These are phyloP conservation scores for Onychomys arenicola DNA, from an alignment of 2,797 vertebrate species.

Conservation along the genomic window DNA sequence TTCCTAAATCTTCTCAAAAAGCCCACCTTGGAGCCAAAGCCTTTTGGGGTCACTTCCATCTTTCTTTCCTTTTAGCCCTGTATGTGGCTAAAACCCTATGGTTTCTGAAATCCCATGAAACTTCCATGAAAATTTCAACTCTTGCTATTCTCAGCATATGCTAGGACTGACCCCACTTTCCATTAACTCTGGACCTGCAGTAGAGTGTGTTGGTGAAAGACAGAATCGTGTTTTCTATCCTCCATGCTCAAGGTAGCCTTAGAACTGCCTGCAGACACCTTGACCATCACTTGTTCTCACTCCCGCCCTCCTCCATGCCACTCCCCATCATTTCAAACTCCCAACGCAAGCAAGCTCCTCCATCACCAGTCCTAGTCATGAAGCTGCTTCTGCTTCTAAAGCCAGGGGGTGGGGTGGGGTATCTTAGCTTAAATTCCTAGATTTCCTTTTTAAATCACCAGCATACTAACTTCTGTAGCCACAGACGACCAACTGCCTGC, in stretches of 20 bases:
- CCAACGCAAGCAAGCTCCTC: neutral
- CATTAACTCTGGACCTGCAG: neutral
- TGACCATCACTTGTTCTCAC: neutral
- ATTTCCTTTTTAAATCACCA: neutral
- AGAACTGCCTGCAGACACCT: no score
- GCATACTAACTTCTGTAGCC: neutral
- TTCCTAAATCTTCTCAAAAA: neutral
- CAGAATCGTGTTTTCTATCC: neutral
- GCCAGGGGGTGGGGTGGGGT: no score
- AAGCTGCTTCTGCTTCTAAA: neutral
- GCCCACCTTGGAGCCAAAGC: no score
- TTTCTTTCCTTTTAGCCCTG: neutral
- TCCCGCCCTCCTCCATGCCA: no score
- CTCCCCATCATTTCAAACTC: neutral
- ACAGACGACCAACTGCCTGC: neutral
- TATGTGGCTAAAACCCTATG: neutral
- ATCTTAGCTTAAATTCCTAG: neutral
- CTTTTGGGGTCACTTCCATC: neutral
- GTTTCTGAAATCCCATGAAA: neutral
- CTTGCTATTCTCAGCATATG: neutral
- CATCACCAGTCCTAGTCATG: neutral
- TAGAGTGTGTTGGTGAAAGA: neutral
- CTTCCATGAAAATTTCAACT: neutral
- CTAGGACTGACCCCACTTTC: neutral
- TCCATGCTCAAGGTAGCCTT: fast-evolving